Evolutionary conservation across 2,113 vertebrate species (phyloP).

Genomic region (Sinosuthora webbiana): DNA sequence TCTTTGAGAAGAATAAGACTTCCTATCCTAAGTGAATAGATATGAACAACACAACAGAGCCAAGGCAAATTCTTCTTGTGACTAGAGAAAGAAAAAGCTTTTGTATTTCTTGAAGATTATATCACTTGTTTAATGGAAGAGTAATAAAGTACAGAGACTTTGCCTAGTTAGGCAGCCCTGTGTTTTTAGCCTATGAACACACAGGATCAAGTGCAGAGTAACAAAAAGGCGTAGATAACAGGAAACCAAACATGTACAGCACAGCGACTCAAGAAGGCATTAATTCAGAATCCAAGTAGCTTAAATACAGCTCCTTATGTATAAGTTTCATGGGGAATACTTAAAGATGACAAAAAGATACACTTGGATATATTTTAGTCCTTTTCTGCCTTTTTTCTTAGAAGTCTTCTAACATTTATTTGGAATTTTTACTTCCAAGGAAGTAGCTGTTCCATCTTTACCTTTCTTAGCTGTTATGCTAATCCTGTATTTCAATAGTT

Average conservation of each 20-base stretch:
- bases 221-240: not conserved
- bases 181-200: not conserved
- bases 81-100: not conserved
- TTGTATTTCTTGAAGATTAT: not conserved
- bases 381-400: not conserved
- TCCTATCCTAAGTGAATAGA: not conserved
- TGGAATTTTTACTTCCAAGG: not conserved
- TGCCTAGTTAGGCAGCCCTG: not conserved
- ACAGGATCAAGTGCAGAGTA: not conserved
- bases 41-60: not conserved
- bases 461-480: not conserved
- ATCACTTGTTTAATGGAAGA: not conserved
- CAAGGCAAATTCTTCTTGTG: not conserved
- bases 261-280: not conserved
- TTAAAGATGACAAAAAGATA: not conserved
- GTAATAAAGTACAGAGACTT: not conserved
- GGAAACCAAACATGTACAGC: not conserved
- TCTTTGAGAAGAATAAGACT: not conserved
- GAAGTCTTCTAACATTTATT: not conserved
- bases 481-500: not conserved
- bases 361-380: not conserved
- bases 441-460: not conserved
- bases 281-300: not conserved
- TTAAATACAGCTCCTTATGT: not conserved
- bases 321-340: not conserved